Base-by-base conservation (phyloP, 2,113 vertebrate genomes). In the Corythornis vintsioides region DNA sequence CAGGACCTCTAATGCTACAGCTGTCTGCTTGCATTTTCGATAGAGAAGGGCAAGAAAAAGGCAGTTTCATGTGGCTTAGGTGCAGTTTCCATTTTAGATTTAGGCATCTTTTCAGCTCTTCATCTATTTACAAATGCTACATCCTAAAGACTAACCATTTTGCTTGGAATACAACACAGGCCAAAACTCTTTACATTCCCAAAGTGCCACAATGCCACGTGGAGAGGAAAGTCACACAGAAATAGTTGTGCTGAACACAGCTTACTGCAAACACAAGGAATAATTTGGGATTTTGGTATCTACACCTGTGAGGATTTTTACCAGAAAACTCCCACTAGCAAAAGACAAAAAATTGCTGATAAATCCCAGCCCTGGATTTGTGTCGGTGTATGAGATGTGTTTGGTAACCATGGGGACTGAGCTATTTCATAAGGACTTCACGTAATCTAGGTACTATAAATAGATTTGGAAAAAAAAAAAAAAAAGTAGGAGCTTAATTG, bases 391-490 rank as follows among this genome's bases (percentile, higher is more conserved):
- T 66, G 57, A 88, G 83, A 69, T 5, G 38, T 52, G 38, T 72
- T 93, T 93, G 82, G 93, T 96, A 96, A 94, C 93, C 92, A 96
- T 95, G 94, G 94, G 64, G 92, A 96, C 95, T 78, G 81, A 92
- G 94, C 73, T 86, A 64, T 94, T 93, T 94, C 90, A 88, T 69
- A 76, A 92, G 76, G 84, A 80, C 50, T 92, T 92, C 81, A 87
- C 67, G 87, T 90, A 74, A 79, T 85, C 75, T 65, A 83, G 56
- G 65, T 86, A 57, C 90, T 94, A 92, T 89, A 94, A 94, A 94
- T 86, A 93, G 84, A 91, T 64, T 59, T 91, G 57, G 75, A 85
- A 72, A 35, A 73, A 93, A 88, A 25, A 47, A 60, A 78, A 85
- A 72, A 35, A 73, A 93, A 88, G 28, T 50, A 60, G 57, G 45